phyloP scores from a whole-genome alignment of 2,797 vertebrate genomes.

The Morelia viridis region DNA sequence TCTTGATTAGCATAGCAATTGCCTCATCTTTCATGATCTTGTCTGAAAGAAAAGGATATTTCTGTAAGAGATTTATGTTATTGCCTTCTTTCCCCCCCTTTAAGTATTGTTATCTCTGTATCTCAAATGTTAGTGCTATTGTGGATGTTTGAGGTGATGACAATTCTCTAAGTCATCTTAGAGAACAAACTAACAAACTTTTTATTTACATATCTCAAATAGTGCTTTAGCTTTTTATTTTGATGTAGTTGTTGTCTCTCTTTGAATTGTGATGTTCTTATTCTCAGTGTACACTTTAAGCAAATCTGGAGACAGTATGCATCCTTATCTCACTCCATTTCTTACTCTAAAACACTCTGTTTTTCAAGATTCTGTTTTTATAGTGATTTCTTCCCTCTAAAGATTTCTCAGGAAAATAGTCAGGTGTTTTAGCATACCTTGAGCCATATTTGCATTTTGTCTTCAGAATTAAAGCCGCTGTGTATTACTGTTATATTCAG shows the following conservation, averaged over 20 bases:
- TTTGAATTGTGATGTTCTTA: neutral
- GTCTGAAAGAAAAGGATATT: neutral
- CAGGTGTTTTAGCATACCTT: neutral
- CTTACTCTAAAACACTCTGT: neutral
- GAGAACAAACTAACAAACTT: neutral
- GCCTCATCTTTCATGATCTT: neutral
- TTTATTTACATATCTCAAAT: neutral
- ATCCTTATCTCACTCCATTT: neutral
- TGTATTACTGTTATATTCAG: neutral
- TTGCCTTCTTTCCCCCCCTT: neutral
- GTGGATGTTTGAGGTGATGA: neutral
- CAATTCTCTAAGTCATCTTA: neutral
- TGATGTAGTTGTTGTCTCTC: neutral
- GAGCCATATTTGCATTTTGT: neutral
- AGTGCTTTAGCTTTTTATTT: neutral
- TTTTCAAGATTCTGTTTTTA: neutral
- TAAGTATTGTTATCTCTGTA: neutral
- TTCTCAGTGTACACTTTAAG: neutral
- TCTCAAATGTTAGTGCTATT: neutral
- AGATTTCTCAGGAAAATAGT: neutral
- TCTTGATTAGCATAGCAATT: neutral
- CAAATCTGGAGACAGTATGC: neutral
- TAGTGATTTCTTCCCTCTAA: neutral
- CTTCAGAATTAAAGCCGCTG: neutral
- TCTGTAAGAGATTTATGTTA: neutral